Percentiles rank a stretch among this genome's conserved stretches.
These are phyloP conservation scores for Pheucticus melanocephalus DNA, from an alignment of 2,113 vertebrate species.

Conservation along the genomic window DNA sequence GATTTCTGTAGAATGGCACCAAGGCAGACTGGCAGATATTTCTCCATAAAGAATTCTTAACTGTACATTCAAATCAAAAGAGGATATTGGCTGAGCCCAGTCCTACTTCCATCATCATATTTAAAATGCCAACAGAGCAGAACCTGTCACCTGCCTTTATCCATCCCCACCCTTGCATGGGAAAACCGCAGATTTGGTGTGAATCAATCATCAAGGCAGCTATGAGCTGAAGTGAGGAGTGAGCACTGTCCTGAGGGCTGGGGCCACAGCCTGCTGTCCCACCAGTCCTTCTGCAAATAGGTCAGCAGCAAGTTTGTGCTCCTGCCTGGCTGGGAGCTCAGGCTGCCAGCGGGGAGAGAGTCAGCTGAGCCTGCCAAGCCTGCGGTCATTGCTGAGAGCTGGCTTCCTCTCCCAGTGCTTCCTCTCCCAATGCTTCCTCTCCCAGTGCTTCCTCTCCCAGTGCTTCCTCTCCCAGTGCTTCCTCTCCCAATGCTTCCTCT, in stretches of 20 bases:
- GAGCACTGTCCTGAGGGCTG: not conserved
- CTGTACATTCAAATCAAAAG: not conserved
- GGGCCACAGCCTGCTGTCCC: not conserved
- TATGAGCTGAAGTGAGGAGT: not conserved
- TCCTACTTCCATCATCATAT: not conserved
- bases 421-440: not conserved
- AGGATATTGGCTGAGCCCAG: not conserved
- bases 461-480: not conserved
- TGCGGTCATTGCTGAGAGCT: not conserved
- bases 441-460: not conserved
- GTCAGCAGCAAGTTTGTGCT: not conserved
- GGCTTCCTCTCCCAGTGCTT: not conserved
- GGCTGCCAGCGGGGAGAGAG: not conserved
- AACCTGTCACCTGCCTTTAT: not conserved
- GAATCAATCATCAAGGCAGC: not conserved
- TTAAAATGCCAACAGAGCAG: not conserved
- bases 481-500: not conserved
- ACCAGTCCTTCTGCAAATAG: not conserved
- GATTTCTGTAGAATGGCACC: not conserved
- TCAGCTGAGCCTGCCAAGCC: not conserved
- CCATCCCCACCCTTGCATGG: not conserved
- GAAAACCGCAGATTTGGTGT: rapidly evolving
- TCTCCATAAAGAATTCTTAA: not conserved
- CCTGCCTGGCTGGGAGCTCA: rapidly evolving
- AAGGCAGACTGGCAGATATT: not conserved